A percentile compares a stretch with the other conserved stretches of the same genome.
phyloP scores from a whole-genome alignment of 1,140 invertebrate genomes.

The Zaprionus inermis region DNA sequence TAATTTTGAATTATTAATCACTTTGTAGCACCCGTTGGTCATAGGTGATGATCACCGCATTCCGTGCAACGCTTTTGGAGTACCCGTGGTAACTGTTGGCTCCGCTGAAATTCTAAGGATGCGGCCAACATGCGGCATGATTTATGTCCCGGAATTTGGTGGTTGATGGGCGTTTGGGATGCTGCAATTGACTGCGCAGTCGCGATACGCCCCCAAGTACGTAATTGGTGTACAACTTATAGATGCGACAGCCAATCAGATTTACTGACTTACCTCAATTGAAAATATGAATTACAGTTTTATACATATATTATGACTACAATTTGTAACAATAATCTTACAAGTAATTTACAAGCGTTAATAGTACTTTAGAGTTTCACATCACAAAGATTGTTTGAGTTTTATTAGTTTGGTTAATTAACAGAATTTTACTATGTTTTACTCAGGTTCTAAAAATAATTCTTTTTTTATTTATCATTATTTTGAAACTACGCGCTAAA shows the following conservation, averaged over 20 bases:
- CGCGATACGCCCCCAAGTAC: constrained; percentile 45
- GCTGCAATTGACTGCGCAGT: constrained; percentile 59
- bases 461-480: background rate
- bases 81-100: constrained; percentile 63
- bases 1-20: constrained; percentile 72
- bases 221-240: constrained; percentile 44
- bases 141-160: constrained; percentile 26
- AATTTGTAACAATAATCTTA: background rate
- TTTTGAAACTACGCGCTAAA: background rate
- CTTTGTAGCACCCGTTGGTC: constrained; percentile 57
- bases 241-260: constrained; percentile 42
- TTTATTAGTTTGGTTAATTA: background rate
- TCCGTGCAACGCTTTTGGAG: constrained; percentile 64
- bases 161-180: constrained; percentile 51
- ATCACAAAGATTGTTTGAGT: background rate
- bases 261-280: background rate
- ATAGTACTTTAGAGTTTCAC: background rate
- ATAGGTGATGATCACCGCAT: constrained; percentile 54
- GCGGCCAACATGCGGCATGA: constrained; percentile 16
- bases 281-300: background rate
- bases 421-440: background rate
- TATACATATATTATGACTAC: background rate
- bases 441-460: background rate
- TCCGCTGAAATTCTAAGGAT: constrained; percentile 19
- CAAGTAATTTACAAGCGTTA: background rate